Percentiles rank a stretch among this genome's conserved stretches.
phyloP scores from a whole-genome alignment of 2,113 vertebrate species.

The pig (Sus scrofa) region T2T-Sscrofa CM000819.6:17021501-17022000 shows the following conservation, averaged over 20 bases:
- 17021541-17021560: neutral
- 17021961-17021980: no score
- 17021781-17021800: neutral
- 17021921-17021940: neutral
- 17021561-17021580: rapidly evolving
- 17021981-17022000: no score
- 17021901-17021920: neutral
- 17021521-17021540: neutral
- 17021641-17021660: neutral
- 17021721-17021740: constrained; percentile 62
- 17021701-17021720: constrained; percentile 75
- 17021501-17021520: neutral
- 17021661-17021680: neutral
- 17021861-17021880: neutral
- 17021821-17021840: neutral
- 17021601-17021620: neutral
- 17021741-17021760: constrained; percentile 64
- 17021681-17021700: constrained; percentile 71
- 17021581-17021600: neutral
- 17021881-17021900: neutral
- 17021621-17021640: neutral
- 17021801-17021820: constrained; percentile 20
- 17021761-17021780: constrained; percentile 3
- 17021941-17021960: neutral
- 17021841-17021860: neutral